Conservation (phyloP, 1,140 invertebrate species). For the Apis florea region DNA sequence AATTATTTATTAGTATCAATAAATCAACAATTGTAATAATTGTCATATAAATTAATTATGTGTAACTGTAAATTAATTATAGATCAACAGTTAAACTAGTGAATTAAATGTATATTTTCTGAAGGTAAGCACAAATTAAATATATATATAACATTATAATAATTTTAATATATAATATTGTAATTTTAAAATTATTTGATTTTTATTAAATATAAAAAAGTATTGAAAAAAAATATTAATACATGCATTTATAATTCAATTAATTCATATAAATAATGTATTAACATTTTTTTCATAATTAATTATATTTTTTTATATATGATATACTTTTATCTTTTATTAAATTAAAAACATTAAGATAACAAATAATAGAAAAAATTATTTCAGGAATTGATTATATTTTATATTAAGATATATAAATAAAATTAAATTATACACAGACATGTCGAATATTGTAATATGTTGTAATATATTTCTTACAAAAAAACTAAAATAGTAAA, state of each 20-base stretch:
- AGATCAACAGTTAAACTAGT: not conserved
- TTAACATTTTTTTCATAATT: not conserved
- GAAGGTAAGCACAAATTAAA: not conserved
- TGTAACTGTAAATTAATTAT: too few species aligned
- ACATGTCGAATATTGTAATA: not conserved
- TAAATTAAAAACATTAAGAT: conserved; percentile 17
- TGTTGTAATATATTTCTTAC: not conserved
- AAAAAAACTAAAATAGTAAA: not conserved
- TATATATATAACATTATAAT: not conserved
- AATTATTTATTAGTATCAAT: too few species aligned
- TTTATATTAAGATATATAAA: not conserved
- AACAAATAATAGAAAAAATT: not conserved
- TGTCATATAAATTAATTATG: too few species aligned
- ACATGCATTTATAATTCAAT: not conserved
- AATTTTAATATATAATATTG: not conserved
- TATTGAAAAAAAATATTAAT: not conserved
- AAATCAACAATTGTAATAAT: too few species aligned
- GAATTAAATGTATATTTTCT: not conserved
- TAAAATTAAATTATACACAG: not conserved
- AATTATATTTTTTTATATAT: not conserved
- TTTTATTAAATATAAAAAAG: not conserved
- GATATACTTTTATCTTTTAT: not conserved
- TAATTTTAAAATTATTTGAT: not conserved
- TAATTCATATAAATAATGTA: too few species aligned
- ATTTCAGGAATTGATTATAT: not conserved